A percentile compares a stretch with the other conserved stretches of the same genome.
Evolutionary conservation across 2,888 invertebrate species (phyloP).

Genomic region (Gryllus longicercus): DNA sequence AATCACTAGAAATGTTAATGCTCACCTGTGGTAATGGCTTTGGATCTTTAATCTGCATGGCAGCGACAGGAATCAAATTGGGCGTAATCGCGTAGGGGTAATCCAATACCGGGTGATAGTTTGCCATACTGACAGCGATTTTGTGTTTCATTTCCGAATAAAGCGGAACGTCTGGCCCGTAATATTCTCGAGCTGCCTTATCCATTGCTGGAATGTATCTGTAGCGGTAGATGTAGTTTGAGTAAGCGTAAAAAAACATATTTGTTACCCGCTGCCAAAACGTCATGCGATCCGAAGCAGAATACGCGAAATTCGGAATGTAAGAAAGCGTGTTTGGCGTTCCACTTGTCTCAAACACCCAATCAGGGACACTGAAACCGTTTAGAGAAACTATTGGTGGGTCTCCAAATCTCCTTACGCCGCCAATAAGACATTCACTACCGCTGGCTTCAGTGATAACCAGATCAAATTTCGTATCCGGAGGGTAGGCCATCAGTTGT

Average conservation of each 20-base stretch:
- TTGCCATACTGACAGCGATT: conserved; percentile 51
- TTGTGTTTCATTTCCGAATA: conserved; percentile 22
- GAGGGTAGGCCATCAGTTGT: conserved; percentile 19
- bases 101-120: conserved; percentile 57
- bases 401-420: conserved; percentile 42
- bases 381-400: conserved; percentile 41
- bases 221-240: not conserved
- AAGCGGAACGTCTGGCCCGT: conserved; percentile 22
- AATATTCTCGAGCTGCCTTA: conserved; percentile 21
- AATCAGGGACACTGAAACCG: conserved; percentile 38
- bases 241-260: conserved; percentile 38
- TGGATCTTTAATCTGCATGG: conserved; percentile 52
- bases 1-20: too few species aligned
- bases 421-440: conserved; percentile 36
- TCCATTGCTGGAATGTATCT: conserved; percentile 24
- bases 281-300: conserved; percentile 46
- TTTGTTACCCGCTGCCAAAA: conserved; percentile 53
- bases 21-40: conserved; percentile 52
- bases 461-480: conserved; percentile 28
- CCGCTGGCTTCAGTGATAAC: conserved; percentile 27
- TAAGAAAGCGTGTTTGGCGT: conserved; percentile 42
- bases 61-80: conserved; percentile 56
- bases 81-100: conserved; percentile 55
- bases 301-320: conserved; percentile 40
- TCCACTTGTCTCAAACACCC: conserved; percentile 40